Percentiles rank a stretch among this genome's conserved stretches.
Evolutionary conservation across 1,140 invertebrate species (phyloP).

Genomic region (Lordiphosa mommai): DNA sequence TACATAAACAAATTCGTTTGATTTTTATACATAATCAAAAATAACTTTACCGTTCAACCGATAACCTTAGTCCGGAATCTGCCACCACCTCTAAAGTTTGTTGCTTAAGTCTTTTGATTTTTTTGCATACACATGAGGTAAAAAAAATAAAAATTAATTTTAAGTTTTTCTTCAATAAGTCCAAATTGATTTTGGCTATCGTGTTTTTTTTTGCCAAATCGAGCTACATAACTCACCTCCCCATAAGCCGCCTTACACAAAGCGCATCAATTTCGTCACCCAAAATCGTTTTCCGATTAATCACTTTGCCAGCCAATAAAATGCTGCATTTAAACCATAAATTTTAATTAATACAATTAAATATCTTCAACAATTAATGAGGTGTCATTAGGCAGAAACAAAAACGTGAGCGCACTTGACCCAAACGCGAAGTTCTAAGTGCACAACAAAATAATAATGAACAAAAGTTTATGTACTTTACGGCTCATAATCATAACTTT

Average conservation of each 20-base stretch:
- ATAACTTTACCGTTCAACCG: no score
- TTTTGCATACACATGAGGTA: background rate
- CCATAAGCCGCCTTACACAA: no score
- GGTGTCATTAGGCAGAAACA: conserved; percentile 38
- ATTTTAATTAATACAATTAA: conserved; percentile 62
- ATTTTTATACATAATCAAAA: no score
- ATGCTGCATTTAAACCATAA: conserved; percentile 21
- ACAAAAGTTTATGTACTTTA: conserved; percentile 9
- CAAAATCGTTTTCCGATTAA: conserved; percentile 41
- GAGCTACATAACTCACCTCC: conserved; percentile 4
- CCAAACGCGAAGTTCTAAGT: conserved; percentile 23
- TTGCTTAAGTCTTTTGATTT: no score
- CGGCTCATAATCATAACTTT: conserved; percentile 1
- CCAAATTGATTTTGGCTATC: no score
- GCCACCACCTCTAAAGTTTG: no score
- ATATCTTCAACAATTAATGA: conserved; percentile 40
- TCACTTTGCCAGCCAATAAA: conserved; percentile 49
- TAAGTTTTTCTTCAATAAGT: no score
- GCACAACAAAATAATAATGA: conserved; percentile 3
- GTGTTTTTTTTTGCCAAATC: no score
- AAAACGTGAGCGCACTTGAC: conserved; percentile 61
- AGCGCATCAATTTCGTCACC: conserved; percentile 40
- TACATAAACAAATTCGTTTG: no score
- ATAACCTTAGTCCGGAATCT: no score
- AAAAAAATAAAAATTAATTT: no score